Evolutionary conservation across 1,140 invertebrate species (phyloP).

Genomic region (Homalodisca vitripennis): DNA sequence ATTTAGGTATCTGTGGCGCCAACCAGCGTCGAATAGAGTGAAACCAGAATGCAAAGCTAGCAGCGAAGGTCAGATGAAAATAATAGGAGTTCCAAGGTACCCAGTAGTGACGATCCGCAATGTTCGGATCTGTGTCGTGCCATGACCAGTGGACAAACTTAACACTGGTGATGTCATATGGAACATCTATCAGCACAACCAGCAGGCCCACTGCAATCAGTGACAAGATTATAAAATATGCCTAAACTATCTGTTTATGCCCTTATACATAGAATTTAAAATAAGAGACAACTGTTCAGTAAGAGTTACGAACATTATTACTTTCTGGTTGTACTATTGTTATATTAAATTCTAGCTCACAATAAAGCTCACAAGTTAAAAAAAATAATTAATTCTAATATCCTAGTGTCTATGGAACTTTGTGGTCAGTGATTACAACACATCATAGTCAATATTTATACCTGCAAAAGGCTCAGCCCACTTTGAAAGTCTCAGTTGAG

Average conservation of each 20-base stretch:
- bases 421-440: too few relatives aligned
- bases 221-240: background rate
- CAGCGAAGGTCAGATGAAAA: constrained; percentile 74
- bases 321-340: too few relatives aligned
- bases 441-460: too few relatives aligned
- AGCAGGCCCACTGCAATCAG: constrained; percentile 61
- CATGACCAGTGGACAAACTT: constrained; percentile 83
- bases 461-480: constrained; percentile 70
- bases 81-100: constrained; percentile 79
- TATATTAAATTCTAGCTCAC: too few relatives aligned
- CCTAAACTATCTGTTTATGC: background rate
- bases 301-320: too few relatives aligned
- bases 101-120: constrained; percentile 75
- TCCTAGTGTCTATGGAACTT: too few relatives aligned
- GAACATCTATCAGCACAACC: constrained; percentile 72
- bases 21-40: constrained; percentile 44
- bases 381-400: too few relatives aligned
- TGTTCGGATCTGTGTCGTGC: constrained; percentile 84
- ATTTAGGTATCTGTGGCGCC: constrained; percentile 12
- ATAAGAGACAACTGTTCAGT: too few relatives aligned
- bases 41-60: constrained; percentile 69
- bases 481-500: constrained; percentile 59
- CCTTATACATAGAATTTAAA: background rate
- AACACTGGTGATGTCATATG: constrained; percentile 77
- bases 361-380: too few relatives aligned